Conservation (phyloP, 1,140 invertebrate genomes). For the Drosophila chauvacae region DNA sequence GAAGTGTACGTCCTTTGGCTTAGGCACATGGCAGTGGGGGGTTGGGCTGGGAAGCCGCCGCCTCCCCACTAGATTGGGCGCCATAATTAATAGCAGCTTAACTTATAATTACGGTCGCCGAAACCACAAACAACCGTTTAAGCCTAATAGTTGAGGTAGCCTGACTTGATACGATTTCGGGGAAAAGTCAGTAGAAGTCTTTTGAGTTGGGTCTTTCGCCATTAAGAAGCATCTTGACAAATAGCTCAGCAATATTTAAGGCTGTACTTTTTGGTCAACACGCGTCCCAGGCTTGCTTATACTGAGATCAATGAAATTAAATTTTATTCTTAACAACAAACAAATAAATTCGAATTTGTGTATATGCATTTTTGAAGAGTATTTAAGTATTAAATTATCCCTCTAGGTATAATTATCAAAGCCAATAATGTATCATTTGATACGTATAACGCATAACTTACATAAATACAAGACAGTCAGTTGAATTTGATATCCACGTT, state of each 20-base stretch:
- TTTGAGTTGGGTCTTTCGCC: constrained; percentile 34
- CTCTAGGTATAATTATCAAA: not conserved
- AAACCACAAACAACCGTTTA: constrained; percentile 74
- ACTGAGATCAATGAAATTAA: not conserved
- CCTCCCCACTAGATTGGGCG: constrained; percentile 53
- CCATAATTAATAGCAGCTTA: constrained; percentile 82
- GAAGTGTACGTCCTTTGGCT: constrained; percentile 29
- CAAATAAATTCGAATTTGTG: not conserved
- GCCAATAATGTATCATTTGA: not conserved
- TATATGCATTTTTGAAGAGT: not conserved
- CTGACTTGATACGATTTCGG: constrained; percentile 28
- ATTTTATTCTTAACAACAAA: not conserved
- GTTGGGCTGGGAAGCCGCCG: not conserved
- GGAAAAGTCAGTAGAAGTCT: not conserved
- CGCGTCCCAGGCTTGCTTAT: not conserved
- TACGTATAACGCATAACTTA: too few relatives aligned
- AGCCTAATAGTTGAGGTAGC: constrained; percentile 77
- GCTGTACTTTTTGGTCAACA: not conserved
- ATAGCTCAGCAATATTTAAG: constrained; percentile 18
- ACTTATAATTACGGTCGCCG: constrained; percentile 80
- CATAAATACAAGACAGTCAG: not conserved
- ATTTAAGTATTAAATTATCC: not conserved
- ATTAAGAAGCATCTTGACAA: constrained; percentile 29
- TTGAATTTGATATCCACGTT: not conserved
- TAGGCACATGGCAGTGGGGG: constrained; percentile 46